Evolutionary conservation across 1,140 invertebrate species (phyloP).

Genomic region (Zophobas morio): DNA sequence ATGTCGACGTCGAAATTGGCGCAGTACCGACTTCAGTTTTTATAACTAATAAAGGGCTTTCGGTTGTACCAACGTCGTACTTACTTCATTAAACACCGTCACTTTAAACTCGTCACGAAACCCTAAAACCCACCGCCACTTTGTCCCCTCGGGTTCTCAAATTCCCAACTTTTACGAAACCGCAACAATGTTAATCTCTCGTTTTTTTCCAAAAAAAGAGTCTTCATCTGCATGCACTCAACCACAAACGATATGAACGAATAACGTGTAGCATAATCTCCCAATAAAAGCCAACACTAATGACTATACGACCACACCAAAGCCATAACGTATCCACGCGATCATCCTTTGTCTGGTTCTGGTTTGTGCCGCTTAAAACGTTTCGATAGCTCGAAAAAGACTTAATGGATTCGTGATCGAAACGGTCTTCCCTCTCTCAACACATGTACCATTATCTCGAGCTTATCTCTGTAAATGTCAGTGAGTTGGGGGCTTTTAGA

Average conservation of each 20-base stretch:
- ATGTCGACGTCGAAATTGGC: no score
- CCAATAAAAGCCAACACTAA: constrained; percentile 14
- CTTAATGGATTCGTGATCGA: constrained; percentile 18
- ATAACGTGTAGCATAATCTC: constrained; percentile 11
- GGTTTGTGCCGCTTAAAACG: constrained; percentile 2
- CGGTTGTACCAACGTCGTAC: no score
- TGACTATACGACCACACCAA: constrained; percentile 21
- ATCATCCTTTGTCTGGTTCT: constrained; percentile 1
- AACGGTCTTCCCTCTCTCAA: not conserved
- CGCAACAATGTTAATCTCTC: not conserved
- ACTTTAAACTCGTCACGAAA: no score
- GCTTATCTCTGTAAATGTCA: constrained; percentile 5
- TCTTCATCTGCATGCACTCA: not conserved
- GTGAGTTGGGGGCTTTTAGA: not conserved
- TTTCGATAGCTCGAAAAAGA: constrained; percentile 13
- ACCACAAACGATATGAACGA: constrained; percentile 23
- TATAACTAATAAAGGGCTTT: no score
- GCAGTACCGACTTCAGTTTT: no score
- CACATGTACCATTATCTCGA: constrained; percentile 4
- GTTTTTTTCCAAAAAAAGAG: not conserved
- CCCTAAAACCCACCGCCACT: no score
- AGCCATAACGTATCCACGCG: constrained; percentile 20
- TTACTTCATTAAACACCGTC: no score
- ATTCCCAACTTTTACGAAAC: not conserved
- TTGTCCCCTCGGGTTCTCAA: no score